A percentile compares a stretch with the other conserved stretches of the same genome.
phyloP scores from a whole-genome alignment of 2,888 invertebrate species.

The Megaustenia siamemsis region DNA sequence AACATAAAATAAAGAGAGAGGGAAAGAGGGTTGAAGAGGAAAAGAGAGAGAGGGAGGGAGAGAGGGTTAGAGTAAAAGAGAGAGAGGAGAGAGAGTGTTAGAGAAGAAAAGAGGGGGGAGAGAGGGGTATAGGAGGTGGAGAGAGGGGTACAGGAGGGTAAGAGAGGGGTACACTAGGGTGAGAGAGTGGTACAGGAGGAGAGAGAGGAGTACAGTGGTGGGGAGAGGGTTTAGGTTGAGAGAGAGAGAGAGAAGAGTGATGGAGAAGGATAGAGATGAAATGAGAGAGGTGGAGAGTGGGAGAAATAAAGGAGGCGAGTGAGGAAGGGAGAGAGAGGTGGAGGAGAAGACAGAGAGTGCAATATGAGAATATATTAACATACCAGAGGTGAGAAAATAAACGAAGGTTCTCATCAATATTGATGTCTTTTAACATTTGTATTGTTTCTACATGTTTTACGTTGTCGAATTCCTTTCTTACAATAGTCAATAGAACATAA shows the following conservation, averaged over 20 bases:
- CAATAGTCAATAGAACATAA: no score
- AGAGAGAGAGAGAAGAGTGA: no score
- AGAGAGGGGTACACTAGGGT: neutral
- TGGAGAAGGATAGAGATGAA: neutral
- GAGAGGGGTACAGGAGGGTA: neutral
- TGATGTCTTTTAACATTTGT: no score
- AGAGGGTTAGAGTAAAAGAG: neutral
- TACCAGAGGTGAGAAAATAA: no score
- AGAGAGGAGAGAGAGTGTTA: neutral
- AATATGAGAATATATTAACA: neutral
- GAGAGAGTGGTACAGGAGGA: neutral
- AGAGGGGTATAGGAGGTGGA: neutral
- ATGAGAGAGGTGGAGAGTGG: neutral
- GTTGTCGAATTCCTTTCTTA: no score
- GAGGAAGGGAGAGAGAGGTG: neutral
- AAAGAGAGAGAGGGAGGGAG: neutral
- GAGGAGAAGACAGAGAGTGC: neutral
- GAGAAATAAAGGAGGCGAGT: neutral
- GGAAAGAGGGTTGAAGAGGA: neutral
- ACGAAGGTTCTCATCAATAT: no score
- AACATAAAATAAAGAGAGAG: neutral
- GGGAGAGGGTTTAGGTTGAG: neutral
- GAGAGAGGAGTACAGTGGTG: neutral
- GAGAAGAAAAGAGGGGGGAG: neutral
- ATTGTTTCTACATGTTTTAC: no score